Base-by-base conservation (phyloP, 2,797 vertebrate genomes). In the Podargus strigoides region DNA sequence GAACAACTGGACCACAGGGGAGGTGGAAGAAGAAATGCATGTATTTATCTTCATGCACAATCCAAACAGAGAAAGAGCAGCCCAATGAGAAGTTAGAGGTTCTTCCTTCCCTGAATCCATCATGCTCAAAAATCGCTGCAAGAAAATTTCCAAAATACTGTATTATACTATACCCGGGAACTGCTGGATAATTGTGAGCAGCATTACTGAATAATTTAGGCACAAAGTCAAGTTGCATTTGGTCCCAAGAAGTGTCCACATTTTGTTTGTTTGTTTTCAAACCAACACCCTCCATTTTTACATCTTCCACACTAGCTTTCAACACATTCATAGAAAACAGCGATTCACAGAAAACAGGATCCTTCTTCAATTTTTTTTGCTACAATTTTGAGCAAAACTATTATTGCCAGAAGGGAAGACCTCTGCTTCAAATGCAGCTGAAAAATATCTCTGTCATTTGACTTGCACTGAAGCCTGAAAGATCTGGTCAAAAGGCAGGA, bases 261-360 rank as follows among this genome's bases (percentile, higher is more conserved):
- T 56, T 89, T 60, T 69, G 44, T 77, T 67, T 84, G 76, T 69
- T 73, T 93, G 41, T 21, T 92, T 93, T 92, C 75, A 87, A 89
- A 86, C 20, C n/a, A 85, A 52, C 53, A 55, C 4, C 10, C 46
- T 87, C 67, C 39, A 53, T 73, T 84, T 92, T 89, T 66, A 59
- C 42, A 52, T 87, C n/a, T 47, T 90, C 81, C 59, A 68, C 22
- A 2, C 28, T 24, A 87, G 44, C 63, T 89, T 90, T 78, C 74
- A 85, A 73, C 36, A 75, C 59, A 85, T 78, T 75, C 10, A 12
- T 4, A 69, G 58, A 62, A 90, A 66, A 86, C 20, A 60, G 12
- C 3, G 2, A 63, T 37, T 85, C 50, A 53, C 58, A 72, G 66
- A 87, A 77, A 93, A 82, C 10, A 72, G 8, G 42, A 86, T 36